A percentile compares a stretch with the other conserved stretches of the same genome.
These are phyloP conservation scores for Cyclophora punctaria DNA, from an alignment of 2,888 invertebrate genomes.

Conservation along the genomic window DNA sequence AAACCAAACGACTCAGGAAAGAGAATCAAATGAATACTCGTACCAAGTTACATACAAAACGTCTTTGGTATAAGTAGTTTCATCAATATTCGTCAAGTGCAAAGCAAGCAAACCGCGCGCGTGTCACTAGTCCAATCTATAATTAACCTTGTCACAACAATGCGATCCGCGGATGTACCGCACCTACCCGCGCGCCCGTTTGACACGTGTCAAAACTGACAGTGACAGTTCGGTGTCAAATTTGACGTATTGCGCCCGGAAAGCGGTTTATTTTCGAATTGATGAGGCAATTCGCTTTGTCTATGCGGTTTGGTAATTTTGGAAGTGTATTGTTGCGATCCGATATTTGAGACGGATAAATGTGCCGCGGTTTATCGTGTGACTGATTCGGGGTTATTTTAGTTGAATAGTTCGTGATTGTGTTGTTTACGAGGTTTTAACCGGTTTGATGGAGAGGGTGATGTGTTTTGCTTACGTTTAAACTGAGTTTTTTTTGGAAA, in stretches of 20 bases:
- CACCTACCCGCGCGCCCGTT: slow-evolving; percentile 11
- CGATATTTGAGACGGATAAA: too few species aligned
- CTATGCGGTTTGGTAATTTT: not conserved
- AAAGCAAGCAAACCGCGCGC: slow-evolving; percentile 7
- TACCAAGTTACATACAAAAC: too few species aligned
- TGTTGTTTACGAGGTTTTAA: too few species aligned
- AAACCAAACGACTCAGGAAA: too few species aligned
- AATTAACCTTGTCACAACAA: not conserved
- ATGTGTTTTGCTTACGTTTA: too few species aligned
- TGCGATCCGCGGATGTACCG: slow-evolving; percentile 9
- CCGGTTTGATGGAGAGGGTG: too few species aligned
- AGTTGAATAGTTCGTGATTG: not conserved
- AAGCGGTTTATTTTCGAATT: slow-evolving; percentile 15
- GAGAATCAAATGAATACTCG: too few species aligned
- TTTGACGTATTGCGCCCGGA: slow-evolving; percentile 28
- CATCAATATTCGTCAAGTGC: too few species aligned
- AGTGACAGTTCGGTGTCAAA: slow-evolving; percentile 33
- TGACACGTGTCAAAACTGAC: slow-evolving; percentile 33
- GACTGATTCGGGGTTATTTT: slow-evolving; percentile 5
- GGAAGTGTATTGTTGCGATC: not conserved
- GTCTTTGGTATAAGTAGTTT: too few species aligned
- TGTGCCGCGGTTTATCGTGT: not conserved
- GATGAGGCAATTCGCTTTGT: not conserved
- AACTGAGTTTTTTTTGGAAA: too few species aligned
- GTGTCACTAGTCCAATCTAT: slow-evolving; percentile 34